Base-by-base conservation (phyloP, 2,888 invertebrate genomes). In the Troides aeacus region DNA sequence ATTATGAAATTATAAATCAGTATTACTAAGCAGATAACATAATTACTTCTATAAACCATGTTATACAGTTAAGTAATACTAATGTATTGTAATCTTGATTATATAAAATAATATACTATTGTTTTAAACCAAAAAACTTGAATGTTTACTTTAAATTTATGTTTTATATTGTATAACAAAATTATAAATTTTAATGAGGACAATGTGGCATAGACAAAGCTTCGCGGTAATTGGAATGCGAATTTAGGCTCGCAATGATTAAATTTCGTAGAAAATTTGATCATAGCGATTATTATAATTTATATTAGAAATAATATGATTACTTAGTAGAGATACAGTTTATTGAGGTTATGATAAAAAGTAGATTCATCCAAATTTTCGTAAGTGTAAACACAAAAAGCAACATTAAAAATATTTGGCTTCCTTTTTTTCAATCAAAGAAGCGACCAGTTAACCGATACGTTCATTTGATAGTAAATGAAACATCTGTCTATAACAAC, bases 141-240 rank as follows among this genome's bases (percentile, higher is more conserved):
- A 39, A 39, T 10, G 10, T 39, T 39, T 10, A 39, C 10, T 39
- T 39, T 50, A 17, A 15, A 50, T 15, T 17, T 15, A 50, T 50
- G 5, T 50, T 15, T 15, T 50, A 17, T 15, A 57, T 57, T 57
- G 56, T 6, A n/a, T 1, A 21, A 30, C n/a, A 1, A 21, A 59
- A 59, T 59, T 59, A 59, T 59, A 23, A 59, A 59, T 59, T 58
- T 59, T 59, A 59, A 59, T 59, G 59, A 59, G 59, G 10, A 59
- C 10, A 21, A 21, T 59, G 59, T 59, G 30, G 59, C 30, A 59
- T 30, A 30, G 2, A 59, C 59, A 59, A 59, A 59, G 24, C 59
- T 15, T 5, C 30, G 21, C 59, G 23, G 59, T 59, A 59, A 59
- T 59, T 59, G 59, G 17, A 24, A 59, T 59, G 10, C 18, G 12